Base-by-base conservation (phyloP, 2,797 vertebrate genomes). In the Sebastiscus tertius region DNA sequence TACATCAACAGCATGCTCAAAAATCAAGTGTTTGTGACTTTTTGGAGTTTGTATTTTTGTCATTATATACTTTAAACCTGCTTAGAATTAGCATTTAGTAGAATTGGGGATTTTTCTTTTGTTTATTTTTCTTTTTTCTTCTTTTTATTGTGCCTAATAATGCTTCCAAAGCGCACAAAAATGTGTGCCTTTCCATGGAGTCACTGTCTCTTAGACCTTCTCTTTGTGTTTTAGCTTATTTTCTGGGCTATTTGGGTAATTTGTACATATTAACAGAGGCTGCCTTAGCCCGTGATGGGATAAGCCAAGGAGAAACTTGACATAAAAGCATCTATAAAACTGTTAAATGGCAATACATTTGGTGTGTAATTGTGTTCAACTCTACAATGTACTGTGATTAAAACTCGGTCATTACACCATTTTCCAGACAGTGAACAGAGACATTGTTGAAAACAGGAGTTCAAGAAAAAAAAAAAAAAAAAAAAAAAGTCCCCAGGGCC, bases 171-270 rank as follows among this genome's bases (percentile, higher is more conserved):
- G 77, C 76, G n/a, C 16, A 8, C 16, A 3, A 12, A 54, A 73
- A 56, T 68, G 8, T 68, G 10, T 70, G 11, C 62, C 68, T 56
- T 39, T 77, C 60, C 39, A 46, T 58, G 8, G 12, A 65, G 27
- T 74, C 29, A 16, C 54, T 29, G 7, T 34, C 16, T 83, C 49
- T 56, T 10, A 46, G 3, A 71, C 20, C 5, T 6, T 2, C 16
- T 85, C 39, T 62, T 67, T 60, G n/a, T 56, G 8, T 73, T 34
- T 31, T 11, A 3, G 8, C 33, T 56, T 9, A 61, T 70, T 72
- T 82, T 77, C 61, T 46, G 46, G 69, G 31, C 76, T 71, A 74
- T 83, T 85, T 82, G 69, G 54, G 26, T 77, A 61, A 88, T 85
- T 79, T 85, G 66, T 72, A 55, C 33, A 52, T 67, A 83, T 80